Conservation (phyloP, 2,888 invertebrate species). For the Allygus modestus region DNA sequence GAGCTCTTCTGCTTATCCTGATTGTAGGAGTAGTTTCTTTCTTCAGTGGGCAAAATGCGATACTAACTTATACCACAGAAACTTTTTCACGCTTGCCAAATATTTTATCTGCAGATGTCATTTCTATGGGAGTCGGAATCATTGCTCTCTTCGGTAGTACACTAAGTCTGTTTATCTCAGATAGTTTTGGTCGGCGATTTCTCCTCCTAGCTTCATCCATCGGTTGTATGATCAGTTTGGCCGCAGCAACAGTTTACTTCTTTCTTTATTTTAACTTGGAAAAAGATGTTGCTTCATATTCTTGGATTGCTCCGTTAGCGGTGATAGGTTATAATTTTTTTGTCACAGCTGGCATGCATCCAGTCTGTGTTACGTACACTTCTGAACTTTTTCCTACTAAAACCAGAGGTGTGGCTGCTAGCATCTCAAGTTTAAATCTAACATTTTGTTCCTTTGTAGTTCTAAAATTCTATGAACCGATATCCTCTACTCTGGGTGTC, state of each 20-base stretch:
- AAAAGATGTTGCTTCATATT: not conserved
- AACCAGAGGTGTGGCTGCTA: slow-evolving; percentile 43
- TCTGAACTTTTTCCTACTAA: slow-evolving; percentile 50
- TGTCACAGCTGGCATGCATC: slow-evolving; percentile 23
- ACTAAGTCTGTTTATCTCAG: slow-evolving; percentile 4
- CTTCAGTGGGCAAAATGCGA: slow-evolving; percentile 37
- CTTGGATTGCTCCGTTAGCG: slow-evolving; percentile 16
- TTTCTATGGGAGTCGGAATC: slow-evolving; percentile 56
- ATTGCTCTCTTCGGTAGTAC: slow-evolving; percentile 34
- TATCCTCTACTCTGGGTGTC: not conserved
- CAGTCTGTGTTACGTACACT: slow-evolving; percentile 34
- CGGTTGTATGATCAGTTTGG: slow-evolving; percentile 12
- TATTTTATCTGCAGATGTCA: slow-evolving; percentile 27
- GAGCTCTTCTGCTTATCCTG: slow-evolving; percentile 37
- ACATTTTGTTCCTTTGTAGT: slow-evolving; percentile 22
- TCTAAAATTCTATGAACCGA: too few relatives aligned
- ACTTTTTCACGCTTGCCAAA: slow-evolving; percentile 23
- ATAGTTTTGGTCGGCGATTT: slow-evolving; percentile 37
- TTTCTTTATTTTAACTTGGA: not conserved
- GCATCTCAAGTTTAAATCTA: slow-evolving; percentile 12
- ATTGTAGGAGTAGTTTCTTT: slow-evolving; percentile 21
- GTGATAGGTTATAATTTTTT: slow-evolving; percentile 13
- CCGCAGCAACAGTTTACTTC: not conserved
- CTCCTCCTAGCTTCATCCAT: slow-evolving; percentile 38
- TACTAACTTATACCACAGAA: slow-evolving; percentile 58